Evolutionary conservation across 1,140 invertebrate species (phyloP).

Genomic region (Sarcophaga bullata): DNA sequence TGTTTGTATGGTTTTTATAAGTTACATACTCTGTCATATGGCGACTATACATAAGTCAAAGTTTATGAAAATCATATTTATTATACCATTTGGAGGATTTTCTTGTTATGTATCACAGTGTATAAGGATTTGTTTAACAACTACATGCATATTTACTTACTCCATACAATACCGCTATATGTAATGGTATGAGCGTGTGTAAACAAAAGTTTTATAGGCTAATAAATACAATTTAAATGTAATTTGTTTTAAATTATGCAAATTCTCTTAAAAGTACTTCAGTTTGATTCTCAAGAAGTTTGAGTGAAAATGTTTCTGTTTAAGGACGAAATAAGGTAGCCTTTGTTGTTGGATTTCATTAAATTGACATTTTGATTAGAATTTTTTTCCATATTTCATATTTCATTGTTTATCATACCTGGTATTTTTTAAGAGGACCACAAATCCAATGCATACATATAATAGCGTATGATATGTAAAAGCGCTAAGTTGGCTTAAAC

Average conservation of each 20-base stretch:
- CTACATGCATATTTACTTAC: no score
- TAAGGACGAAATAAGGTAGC: background rate
- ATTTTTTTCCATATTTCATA: background rate
- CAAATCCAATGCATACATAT: no score
- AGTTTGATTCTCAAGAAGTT: background rate
- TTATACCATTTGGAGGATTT: background rate
- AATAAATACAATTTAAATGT: background rate
- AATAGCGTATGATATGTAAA: no score
- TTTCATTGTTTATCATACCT: no score
- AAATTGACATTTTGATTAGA: constrained; percentile 29
- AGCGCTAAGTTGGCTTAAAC: no score
- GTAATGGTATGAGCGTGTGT: no score
- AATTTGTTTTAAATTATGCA: constrained; percentile 22
- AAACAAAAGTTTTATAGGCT: background rate
- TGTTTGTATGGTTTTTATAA: no score
- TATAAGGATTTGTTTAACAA: background rate
- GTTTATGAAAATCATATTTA: constrained; percentile 7
- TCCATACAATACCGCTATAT: no score
- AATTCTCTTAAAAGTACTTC: background rate
- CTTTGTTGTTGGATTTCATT: constrained; percentile 7
- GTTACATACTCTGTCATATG: no score
- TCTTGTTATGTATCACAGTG: background rate
- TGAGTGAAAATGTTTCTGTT: background rate
- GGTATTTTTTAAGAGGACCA: no score
- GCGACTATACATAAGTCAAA: background rate